These are phyloP conservation scores for Epistrophe grossulariae DNA, from an alignment of 2,888 invertebrate species.

Conservation along the genomic window DNA sequence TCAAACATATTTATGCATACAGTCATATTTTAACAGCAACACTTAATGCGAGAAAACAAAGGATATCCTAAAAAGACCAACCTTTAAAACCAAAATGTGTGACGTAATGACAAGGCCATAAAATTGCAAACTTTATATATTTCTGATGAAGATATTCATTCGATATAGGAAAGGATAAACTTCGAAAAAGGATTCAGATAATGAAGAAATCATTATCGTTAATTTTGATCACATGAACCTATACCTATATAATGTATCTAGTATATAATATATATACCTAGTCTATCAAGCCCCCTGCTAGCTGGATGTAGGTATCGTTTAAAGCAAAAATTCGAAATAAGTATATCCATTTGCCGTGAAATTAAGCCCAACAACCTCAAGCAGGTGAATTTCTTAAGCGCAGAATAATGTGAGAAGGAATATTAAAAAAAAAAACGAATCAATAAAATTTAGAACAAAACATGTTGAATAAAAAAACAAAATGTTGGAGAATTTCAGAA, in stretches of 20 bases:
- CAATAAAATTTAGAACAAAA: no score
- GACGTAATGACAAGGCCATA: conserved; percentile 64
- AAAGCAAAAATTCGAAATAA: background rate
- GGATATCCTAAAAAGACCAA: background rate
- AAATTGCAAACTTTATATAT: conserved; percentile 49
- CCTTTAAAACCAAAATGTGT: conserved; percentile 42
- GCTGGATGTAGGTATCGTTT: conserved; percentile 1
- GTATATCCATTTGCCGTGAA: conserved; percentile 7
- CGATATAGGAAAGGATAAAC: conserved; percentile 50
- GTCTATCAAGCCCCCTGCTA: background rate
- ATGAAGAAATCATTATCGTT: conserved; percentile 70
- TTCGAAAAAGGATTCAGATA: conserved; percentile 59
- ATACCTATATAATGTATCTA: background rate
- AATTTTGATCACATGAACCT: conserved; percentile 59
- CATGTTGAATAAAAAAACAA: no score
- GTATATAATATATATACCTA: background rate
- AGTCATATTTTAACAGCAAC: background rate
- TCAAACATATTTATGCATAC: background rate
- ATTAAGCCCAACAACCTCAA: conserved; percentile 21
- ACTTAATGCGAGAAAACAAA: background rate
- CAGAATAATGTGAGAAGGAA: no score
- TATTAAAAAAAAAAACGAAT: no score
- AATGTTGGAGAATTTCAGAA: no score
- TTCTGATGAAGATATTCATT: conserved; percentile 59
- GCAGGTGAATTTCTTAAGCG: conserved; percentile 5